Conservation (phyloP, 2,113 vertebrate species). For the Cryptoleucopteryx plumbea region DNA sequence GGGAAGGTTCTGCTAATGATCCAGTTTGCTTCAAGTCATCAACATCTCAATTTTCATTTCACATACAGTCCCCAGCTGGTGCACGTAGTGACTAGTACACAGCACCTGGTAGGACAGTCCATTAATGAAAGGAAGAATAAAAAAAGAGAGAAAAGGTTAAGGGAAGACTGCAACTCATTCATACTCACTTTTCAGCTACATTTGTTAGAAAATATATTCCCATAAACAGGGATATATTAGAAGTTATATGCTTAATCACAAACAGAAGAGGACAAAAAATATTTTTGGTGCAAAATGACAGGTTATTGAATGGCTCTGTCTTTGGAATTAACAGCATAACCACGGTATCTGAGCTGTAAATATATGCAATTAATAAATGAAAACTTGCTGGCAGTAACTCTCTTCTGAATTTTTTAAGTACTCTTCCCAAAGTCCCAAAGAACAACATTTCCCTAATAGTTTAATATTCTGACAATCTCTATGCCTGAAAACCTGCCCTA, state of each 20-base stretch:
- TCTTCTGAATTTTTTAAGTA: not conserved
- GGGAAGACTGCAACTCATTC: not conserved
- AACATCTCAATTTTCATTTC: not conserved
- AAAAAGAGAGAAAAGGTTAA: not conserved
- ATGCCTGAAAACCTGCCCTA: not conserved
- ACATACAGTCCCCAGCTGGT: not conserved
- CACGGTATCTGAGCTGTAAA: not conserved
- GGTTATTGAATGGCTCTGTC: not conserved
- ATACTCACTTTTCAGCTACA: not conserved
- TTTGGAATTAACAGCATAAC: not conserved
- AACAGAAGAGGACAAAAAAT: not conserved
- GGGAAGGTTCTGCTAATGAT: not conserved
- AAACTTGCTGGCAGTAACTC: not conserved
- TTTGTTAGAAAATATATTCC: not conserved
- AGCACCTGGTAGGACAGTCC: not conserved
- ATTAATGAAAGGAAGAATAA: not conserved
- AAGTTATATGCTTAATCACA: not conserved
- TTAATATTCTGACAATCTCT: not conserved
- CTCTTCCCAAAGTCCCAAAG: not conserved
- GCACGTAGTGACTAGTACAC: not conserved
- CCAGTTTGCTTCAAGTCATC: not conserved
- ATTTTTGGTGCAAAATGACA: not conserved
- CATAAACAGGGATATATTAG: not conserved
- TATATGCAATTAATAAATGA: not conserved
- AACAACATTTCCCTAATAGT: not conserved